Conservation (phyloP, 1,140 invertebrate genomes). For the Drosophila kurseongensis region DNA sequence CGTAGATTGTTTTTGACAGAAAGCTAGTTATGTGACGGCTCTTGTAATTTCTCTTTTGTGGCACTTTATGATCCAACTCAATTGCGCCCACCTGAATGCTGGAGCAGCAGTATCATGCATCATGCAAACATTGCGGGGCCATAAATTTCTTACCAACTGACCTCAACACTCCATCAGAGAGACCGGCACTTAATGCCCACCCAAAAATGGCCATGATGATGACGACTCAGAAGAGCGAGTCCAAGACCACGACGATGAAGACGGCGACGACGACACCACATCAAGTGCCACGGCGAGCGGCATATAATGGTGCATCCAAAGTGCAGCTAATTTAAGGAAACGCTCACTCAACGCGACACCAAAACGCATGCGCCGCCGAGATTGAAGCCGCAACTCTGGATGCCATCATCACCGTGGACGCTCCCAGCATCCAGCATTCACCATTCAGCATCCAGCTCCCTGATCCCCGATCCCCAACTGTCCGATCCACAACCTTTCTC, state of each 20-base stretch:
- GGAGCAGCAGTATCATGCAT: constrained; percentile 48
- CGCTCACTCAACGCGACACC: constrained; percentile 61
- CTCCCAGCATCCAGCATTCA: constrained; percentile 11
- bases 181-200: constrained; percentile 74
- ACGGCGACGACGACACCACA: constrained; percentile 32
- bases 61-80: constrained; percentile 51
- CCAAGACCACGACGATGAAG: constrained; percentile 13
- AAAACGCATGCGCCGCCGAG: constrained; percentile 47
- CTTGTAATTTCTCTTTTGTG: constrained; percentile 56
- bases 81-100: constrained; percentile 68
- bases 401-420: constrained; percentile 19
- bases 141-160: constrained; percentile 65
- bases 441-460: constrained; percentile 1
- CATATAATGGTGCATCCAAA: constrained; percentile 65
- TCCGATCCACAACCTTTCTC: not conserved
- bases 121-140: constrained; percentile 44
- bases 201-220: constrained; percentile 72
- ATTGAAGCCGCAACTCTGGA: constrained; percentile 34
- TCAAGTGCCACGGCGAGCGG: constrained; percentile 38
- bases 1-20: constrained; percentile 10
- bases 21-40: constrained; percentile 38
- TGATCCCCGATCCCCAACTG: not conserved
- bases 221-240: constrained; percentile 15
- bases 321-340: constrained; percentile 82
- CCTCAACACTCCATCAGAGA: constrained; percentile 78